Percentiles rank a stretch among this genome's conserved stretches.
Evolutionary conservation across 2,113 vertebrate species (phyloP).

Genomic region (Notiomystis cincta): DNA sequence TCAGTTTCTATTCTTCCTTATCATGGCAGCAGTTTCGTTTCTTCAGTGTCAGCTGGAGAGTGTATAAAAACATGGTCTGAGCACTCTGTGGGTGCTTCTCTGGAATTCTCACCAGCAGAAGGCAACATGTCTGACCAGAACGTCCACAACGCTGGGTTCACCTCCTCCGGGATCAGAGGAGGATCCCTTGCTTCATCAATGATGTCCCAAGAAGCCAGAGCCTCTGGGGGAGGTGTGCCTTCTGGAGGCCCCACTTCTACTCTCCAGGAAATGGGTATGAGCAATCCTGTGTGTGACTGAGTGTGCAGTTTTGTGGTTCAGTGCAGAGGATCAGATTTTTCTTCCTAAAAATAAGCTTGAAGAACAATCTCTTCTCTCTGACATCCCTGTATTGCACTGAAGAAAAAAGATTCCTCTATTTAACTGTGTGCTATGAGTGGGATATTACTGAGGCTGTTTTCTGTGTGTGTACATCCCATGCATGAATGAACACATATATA

Average conservation of each 20-base stretch:
- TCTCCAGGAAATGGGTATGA: slow-evolving; percentile 37
- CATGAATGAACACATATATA: neutral
- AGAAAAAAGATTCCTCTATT: neutral
- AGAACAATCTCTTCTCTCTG: neutral
- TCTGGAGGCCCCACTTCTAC: slow-evolving; percentile 20
- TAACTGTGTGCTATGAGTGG: neutral
- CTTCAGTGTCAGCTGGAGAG: neutral
- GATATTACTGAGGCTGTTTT: neutral
- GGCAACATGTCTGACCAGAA: slow-evolving; percentile 20
- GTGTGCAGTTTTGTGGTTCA: neutral
- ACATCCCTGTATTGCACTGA: neutral
- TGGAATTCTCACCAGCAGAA: neutral
- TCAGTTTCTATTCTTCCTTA: neutral
- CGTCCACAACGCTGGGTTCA: neutral
- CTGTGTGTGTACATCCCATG: neutral
- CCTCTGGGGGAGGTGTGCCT: neutral
- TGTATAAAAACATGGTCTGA: neutral
- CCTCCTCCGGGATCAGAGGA: neutral
- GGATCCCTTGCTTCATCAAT: neutral
- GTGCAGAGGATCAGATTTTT: neutral
- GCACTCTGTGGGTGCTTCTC: neutral
- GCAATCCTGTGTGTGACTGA: too few species aligned
- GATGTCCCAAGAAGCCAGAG: neutral
- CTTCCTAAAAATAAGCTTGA: neutral
- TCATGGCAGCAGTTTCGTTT: neutral